Percentiles rank a stretch among this genome's conserved stretches.
These are phyloP conservation scores for Chloroceryle amazona DNA, from an alignment of 2,797 vertebrate genomes.

Conservation along the genomic window DNA sequence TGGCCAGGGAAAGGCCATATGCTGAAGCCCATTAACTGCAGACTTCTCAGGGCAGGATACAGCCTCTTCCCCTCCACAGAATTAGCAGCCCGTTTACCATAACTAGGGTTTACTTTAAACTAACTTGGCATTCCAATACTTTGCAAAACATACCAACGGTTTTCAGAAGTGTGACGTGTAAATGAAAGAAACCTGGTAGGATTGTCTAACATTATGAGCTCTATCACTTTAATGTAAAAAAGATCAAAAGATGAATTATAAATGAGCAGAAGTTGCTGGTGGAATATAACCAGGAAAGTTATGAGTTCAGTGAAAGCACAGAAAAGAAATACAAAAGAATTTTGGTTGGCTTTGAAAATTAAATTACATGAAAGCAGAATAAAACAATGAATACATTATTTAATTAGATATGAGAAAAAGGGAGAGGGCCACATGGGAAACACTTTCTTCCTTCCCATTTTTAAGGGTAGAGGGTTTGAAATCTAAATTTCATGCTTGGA, in stretches of 20 bases:
- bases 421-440: background rate
- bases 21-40: background rate
- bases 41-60: fast-evolving
- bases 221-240: background rate
- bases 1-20: background rate
- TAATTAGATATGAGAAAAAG: background rate
- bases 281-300: background rate
- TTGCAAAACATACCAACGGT: background rate
- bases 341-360: background rate
- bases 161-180: background rate
- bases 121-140: background rate
- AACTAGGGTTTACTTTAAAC: background rate
- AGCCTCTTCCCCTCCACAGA: background rate
- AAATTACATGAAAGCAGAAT: background rate
- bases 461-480: background rate
- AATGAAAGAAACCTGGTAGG: background rate
- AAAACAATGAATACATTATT: background rate
- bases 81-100: background rate
- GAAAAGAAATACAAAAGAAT: background rate
- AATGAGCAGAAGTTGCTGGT: background rate
- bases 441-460: background rate
- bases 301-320: background rate
- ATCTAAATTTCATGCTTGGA: background rate
- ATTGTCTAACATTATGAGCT: background rate
- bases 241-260: slow-evolving; percentile 28